These are phyloP conservation scores for Chelon labrosus DNA, from an alignment of 2,797 vertebrate species.

Conservation along the genomic window DNA sequence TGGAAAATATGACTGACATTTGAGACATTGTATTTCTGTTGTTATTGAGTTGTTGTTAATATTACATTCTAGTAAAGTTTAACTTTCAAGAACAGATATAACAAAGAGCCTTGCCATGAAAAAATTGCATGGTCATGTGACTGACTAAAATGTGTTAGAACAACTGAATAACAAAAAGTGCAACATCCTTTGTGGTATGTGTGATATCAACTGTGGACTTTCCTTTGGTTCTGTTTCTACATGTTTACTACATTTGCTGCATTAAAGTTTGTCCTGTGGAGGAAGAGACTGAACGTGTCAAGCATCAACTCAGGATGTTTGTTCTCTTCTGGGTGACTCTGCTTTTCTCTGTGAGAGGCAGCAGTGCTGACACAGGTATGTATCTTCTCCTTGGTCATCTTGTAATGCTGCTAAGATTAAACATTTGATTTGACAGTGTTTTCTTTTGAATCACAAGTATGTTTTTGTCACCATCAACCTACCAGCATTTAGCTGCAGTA, in stretches of 20 bases:
- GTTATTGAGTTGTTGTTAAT: no score
- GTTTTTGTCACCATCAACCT: not conserved
- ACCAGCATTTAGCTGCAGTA: not conserved
- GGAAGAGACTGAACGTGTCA: not conserved
- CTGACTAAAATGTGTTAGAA: not conserved
- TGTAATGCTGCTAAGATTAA: not conserved
- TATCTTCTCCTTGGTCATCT: not conserved
- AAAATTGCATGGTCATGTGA: no score
- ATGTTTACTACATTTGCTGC: not conserved
- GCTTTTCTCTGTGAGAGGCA: slow-evolving; percentile 31
- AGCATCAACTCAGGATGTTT: slow-evolving; percentile 37
- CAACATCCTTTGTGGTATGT: slow-evolving; percentile 9
- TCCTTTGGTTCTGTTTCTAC: not conserved
- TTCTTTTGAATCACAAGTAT: not conserved
- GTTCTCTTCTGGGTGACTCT: slow-evolving; percentile 45
- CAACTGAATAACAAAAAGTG: not conserved
- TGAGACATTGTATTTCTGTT: no score
- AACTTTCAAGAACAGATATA: no score
- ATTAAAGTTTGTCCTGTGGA: not conserved
- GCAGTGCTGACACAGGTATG: slow-evolving; percentile 43
- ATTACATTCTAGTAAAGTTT: no score
- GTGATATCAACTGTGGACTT: not conserved
- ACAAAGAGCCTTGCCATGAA: no score
- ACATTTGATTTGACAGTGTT: not conserved
- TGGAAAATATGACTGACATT: no score